Percentiles rank a stretch among this genome's conserved stretches.
phyloP scores from a whole-genome alignment of 2,888 invertebrate species.

The Lycophotia porphyrea region DNA sequence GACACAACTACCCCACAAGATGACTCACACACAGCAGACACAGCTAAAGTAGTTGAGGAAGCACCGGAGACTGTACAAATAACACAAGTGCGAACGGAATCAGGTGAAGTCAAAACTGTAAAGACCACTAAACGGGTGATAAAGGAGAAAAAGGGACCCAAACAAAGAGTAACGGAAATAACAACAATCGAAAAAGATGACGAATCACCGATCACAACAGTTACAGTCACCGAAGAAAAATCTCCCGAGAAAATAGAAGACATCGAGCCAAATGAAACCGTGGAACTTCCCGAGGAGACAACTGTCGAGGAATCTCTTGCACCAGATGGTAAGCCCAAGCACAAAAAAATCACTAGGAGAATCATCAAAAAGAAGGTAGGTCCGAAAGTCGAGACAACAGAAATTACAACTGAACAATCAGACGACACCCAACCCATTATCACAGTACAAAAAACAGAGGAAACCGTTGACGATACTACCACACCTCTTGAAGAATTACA shows the following conservation, averaged over 20 bases:
- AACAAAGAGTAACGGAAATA: too few species aligned
- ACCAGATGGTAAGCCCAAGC: too few species aligned
- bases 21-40: not conserved
- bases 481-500: not conserved
- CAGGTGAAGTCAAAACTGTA: conserved; percentile 12
- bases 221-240: conserved; percentile 9
- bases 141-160: too few species aligned
- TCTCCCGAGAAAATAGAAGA: not conserved
- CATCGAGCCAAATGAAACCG: not conserved
- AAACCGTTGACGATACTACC: not conserved
- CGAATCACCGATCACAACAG: conserved; percentile 64
- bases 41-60: not conserved
- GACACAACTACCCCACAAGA: conserved; percentile 1
- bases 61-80: conserved; percentile 24
- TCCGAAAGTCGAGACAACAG: not conserved
- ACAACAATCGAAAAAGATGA: too few species aligned
- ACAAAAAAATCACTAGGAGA: not conserved
- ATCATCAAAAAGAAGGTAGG: conserved; percentile 18
- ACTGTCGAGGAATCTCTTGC: too few species aligned
- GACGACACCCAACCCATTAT: conserved; percentile 6
- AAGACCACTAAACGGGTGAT: too few species aligned
- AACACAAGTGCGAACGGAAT: conserved; percentile 20
- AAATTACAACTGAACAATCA: conserved; percentile 11
- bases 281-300: too few species aligned
- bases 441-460: conserved; percentile 12